Evolutionary conservation across 2,888 invertebrate genomes (phyloP), one percentile per base, ranked within the genome.

Genomic region (Busseola fusca): DNA sequence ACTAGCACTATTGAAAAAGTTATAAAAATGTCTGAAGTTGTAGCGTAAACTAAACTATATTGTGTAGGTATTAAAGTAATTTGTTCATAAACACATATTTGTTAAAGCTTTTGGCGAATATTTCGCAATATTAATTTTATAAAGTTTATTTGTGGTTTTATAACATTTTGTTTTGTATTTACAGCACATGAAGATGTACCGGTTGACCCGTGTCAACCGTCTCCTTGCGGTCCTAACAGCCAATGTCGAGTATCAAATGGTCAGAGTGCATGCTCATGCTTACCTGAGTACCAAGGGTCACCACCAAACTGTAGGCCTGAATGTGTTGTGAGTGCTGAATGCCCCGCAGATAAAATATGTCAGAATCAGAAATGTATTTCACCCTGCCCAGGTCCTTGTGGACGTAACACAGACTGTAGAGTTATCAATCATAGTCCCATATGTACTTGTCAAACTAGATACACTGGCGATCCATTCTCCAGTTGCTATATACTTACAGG

Each of bases 231-330:
- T 65, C 95, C 96, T 0, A 96, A 97, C 85, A 97, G 97, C 81
- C 96, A 96, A 86, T 97, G 97, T 85, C 92, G 94, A 74, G 93
- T 96, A 77, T 90, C 94, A 63, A 96, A 96, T 86, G 96, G 94
- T 21, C 96, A 97, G 92, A 97, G 97, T 68, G 96, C 97, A 50
- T 98, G 98, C 89, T 97, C 97, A 5, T 98, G 98, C 89, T 91
- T 97, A 74, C 96, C 97, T 18, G 96, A 96, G 75, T 97, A 96
- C 84, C 93, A 95, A 64, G 97, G 97, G 30, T 96, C 96, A 70
- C 97, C 97, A 64, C 97, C 97, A 72, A 96, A 96, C 85, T 97
- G 97, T 88, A 95, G 97, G 84, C 97, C 97, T n/a, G 97, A 97
- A 91, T 97, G 97, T 91, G 96, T 96, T n/a, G 96, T 97, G 25